These are phyloP conservation scores for Crotalus horridus DNA, from an alignment of 2,113 vertebrate species.

Conservation along the genomic window DNA sequence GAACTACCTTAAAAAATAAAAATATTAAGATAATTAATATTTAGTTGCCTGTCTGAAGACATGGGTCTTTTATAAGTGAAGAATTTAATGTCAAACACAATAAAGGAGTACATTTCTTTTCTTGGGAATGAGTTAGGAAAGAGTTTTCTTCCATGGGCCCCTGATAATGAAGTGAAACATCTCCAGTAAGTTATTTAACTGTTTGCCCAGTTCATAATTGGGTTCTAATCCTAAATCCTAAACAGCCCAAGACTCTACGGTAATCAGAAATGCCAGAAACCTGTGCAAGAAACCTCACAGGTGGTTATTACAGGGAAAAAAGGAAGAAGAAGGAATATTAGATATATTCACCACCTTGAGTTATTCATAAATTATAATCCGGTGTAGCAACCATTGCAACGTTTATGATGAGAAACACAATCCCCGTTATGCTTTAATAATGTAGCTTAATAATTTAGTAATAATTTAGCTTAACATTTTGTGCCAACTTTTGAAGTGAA, in stretches of 20 bases:
- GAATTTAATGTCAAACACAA: neutral
- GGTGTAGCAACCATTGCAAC: neutral
- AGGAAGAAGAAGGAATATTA: too few relatives aligned
- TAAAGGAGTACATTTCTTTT: neutral
- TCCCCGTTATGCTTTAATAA: neutral
- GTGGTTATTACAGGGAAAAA: too few relatives aligned
- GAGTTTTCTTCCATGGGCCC: neutral
- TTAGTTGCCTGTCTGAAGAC: neutral
- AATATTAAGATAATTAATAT: neutral
- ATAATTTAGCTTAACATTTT: neutral
- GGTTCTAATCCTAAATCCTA: neutral
- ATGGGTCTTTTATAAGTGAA: neutral
- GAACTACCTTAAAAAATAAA: neutral
- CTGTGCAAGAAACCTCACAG: neutral
- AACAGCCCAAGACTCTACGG: neutral
- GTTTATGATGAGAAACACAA: neutral
- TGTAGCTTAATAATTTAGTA: neutral
- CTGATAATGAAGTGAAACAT: neutral
- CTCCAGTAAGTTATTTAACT: neutral
- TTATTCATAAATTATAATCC: too few relatives aligned
- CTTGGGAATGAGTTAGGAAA: neutral
- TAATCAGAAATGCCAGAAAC: neutral
- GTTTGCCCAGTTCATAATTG: neutral
- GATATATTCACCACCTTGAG: too few relatives aligned
- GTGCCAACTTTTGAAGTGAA: neutral